Base-by-base conservation (phyloP, 2,797 vertebrate species). In the Ambastaia sidthimunki region DNA sequence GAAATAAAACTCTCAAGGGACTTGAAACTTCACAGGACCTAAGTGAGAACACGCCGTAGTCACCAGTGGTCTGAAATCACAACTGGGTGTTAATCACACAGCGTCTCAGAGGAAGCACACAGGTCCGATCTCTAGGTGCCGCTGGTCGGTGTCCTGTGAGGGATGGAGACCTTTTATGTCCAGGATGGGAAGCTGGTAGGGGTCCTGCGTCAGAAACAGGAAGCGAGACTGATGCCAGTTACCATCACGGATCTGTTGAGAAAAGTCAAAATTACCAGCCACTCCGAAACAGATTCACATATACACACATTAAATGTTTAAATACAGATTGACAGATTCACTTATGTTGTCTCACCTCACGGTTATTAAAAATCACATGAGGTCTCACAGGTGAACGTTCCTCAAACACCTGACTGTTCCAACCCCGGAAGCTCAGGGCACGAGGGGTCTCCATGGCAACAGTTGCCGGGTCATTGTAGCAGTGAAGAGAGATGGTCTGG, bases 381-480 rank as follows among this genome's bases (percentile, higher is more conserved):
- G 96, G 96, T 93, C 96, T 94, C 93, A 95, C 93, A 88, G 93
- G 85, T 0, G 93, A 92, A 83, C 95, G 91, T 92, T 92, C 92
- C 92, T 95, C 92, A 90, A 96, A 96, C 80, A 91, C 92, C 85
- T 96, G 95, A 74, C 96, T 96, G 12, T 96, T 98, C 98, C 98
- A 99, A 84, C 96, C 96, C 82, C 86, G 93, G 90, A 99, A 98
- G 81, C 84, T 90, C 73, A 96, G 0, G 10, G 90, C 74, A 2
- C 71, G 87, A 76, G 84, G 84, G 37, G 83, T 82, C 79, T 82
- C 81, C 75, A 50, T 84, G 75, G 70, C 90, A 89, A 90, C 67
- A 44, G 0, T 34, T 15, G 86, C 84, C 0, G 94, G 91, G 7
- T 93, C 88, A 57, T 91, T 95, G 23, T 95, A 93, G 87, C 98